These are phyloP conservation scores for Philotrypesis tridentata DNA, from an alignment of 1,140 invertebrate genomes.

Conservation along the genomic window DNA sequence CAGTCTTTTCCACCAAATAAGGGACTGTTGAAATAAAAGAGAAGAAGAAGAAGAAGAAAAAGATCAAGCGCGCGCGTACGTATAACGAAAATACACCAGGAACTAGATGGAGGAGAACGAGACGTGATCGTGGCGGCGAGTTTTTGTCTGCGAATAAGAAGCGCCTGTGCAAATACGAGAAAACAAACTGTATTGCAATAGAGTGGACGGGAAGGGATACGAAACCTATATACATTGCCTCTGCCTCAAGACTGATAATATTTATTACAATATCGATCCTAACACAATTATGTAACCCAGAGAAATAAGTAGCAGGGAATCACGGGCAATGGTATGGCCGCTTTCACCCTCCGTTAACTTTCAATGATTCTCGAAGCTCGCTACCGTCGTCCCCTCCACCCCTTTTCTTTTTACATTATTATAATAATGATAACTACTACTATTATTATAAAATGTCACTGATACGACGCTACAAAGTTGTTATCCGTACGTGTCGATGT, in stretches of 20 bases:
- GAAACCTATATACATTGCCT: not conserved
- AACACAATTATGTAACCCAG: no score
- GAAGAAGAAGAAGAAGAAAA: not conserved
- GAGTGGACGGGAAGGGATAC: not conserved
- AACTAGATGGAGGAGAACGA: not conserved
- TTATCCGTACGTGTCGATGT: no score
- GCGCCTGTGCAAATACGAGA: not conserved
- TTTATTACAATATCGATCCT: slow-evolving; percentile 10
- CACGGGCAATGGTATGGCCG: no score
- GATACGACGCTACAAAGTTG: no score
- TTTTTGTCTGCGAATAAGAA: not conserved
- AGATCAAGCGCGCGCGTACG: not conserved
- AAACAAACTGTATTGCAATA: not conserved
- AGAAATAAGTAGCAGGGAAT: no score
- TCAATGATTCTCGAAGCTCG: no score
- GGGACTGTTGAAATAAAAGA: not conserved
- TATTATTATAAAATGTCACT: no score
- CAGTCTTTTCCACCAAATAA: not conserved
- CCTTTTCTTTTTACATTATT: no score
- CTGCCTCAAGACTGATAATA: slow-evolving; percentile 40
- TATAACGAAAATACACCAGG: not conserved
- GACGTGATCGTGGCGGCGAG: not conserved
- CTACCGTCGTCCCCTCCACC: no score
- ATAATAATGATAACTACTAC: no score
- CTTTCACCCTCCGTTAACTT: no score